Evolutionary conservation across 2,797 vertebrate genomes (phyloP).

Genomic region (Hippopotamyrus pictus): DNA sequence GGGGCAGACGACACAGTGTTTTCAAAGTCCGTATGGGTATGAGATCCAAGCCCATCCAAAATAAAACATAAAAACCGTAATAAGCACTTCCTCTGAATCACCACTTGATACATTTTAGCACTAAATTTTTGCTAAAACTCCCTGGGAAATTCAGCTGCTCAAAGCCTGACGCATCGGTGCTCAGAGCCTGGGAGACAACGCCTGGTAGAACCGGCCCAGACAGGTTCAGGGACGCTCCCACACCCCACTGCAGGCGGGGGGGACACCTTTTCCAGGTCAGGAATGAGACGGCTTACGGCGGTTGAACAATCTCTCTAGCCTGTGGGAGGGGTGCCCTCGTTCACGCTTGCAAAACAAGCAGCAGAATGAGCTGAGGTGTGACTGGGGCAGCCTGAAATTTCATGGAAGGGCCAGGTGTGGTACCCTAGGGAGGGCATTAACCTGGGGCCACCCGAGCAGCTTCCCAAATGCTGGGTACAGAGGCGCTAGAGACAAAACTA

Average conservation of each 20-base stretch:
- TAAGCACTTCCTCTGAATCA: not conserved
- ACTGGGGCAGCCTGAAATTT: not conserved
- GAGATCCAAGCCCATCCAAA: not conserved
- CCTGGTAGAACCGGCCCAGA: not conserved
- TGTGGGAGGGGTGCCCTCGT: not conserved
- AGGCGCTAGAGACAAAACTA: not conserved
- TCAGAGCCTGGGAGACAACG: not conserved
- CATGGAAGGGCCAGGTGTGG: not conserved
- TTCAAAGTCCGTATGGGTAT: not conserved
- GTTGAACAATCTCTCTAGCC: not conserved
- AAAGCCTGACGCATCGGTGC: not conserved
- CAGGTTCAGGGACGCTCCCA: not conserved
- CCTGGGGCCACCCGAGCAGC: not conserved
- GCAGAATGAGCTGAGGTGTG: not conserved
- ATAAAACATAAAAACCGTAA: not conserved
- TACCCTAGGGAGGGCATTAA: not conserved
- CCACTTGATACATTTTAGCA: not conserved
- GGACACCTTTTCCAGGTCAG: not conserved
- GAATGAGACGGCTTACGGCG: not conserved
- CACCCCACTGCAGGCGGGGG: not conserved
- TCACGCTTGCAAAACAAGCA: not conserved
- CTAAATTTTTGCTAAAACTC: not conserved
- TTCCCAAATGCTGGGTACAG: not conserved
- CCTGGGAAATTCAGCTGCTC: not conserved
- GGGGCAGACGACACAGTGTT: not conserved